Evolutionary conservation across 1,140 invertebrate genomes (phyloP), one percentile per base, ranked within the genome.

Genomic region (Temnothorax curvispinosus): DNA sequence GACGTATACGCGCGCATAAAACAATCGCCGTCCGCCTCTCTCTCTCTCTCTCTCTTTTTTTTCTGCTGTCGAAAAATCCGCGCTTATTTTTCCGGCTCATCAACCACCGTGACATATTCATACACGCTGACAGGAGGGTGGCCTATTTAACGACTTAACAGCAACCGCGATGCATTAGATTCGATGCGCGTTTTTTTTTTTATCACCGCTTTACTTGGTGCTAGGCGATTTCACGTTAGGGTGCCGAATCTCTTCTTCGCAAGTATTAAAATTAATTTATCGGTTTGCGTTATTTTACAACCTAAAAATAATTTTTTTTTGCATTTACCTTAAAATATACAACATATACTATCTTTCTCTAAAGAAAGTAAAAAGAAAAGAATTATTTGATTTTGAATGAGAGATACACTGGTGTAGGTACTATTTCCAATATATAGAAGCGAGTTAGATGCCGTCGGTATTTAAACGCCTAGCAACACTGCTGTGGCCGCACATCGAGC

Each of bases 21-120:
- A 85, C 47, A 65, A 85, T 85, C 47, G 15, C 56, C 11, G 8
- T 11, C 41, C 18, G 21, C 4, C 13, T 50, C 38, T 71, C 47
- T 13, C 50, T 71, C 15, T 27, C 38, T 6, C 38, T 41, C 38
- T 41, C 3, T 41, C n/a, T n/a, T 35, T 13, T 52, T 64, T 81
- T 71, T 71, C n/a, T 13, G 21, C 11, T 35, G 21, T 56, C 35
- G 15, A 81, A 81, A 81, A 27, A 27, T 81, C 35, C 47, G 7
- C n/a, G 7, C 41, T 84, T 74, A 75, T 84, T 84, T 75, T 75
- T 38, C 8, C 38, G 41, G 18, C 54, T 27, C n/a, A 76, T 84
- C 67, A 62, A 8, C 38, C 54, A 41, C 44, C 41, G 56, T 74
- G 54, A 74, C 21, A 47, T 50, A 84, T 80, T 67, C 62, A 44